Percentiles rank a stretch among this genome's conserved stretches.
phyloP scores from a whole-genome alignment of 2,797 vertebrate species.

The Geotrypetes seraphini region DNA sequence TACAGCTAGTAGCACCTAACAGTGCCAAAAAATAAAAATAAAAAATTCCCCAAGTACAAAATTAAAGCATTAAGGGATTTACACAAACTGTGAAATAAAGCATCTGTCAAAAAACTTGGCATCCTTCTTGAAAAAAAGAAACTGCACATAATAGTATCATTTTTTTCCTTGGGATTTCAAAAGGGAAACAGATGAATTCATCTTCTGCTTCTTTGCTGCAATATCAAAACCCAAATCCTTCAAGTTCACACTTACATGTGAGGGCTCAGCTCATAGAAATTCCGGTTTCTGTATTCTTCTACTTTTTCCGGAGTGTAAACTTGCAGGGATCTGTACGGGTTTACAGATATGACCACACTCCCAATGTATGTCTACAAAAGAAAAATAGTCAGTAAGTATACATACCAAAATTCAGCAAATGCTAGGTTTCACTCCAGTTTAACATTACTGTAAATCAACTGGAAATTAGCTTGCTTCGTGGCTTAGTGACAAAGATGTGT shows the following conservation, averaged over 20 bases:
- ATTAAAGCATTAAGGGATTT: constrained; percentile 1
- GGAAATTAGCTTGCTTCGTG: no score
- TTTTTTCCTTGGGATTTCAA: no score
- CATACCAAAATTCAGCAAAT: background rate
- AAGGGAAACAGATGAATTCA: constrained; percentile 43
- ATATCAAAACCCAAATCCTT: constrained; percentile 11
- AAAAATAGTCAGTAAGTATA: background rate
- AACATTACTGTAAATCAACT: no score
- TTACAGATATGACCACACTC: constrained; percentile 95
- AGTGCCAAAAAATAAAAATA: constrained; percentile 3
- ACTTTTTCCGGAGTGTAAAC: constrained; percentile 95
- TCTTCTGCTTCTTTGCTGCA: constrained; percentile 6
- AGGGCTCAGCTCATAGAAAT: constrained; percentile 96
- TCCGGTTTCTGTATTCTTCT: constrained; percentile 96
- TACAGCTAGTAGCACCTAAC: constrained; percentile 7
- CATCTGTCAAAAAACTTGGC: background rate
- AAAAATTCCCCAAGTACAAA: no score
- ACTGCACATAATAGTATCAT: constrained; percentile 12
- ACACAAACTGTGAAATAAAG: background rate
- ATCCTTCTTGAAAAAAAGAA: constrained; percentile 17
- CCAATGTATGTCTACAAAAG: constrained; percentile 86
- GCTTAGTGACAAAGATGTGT: no score
- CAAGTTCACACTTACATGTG: constrained; percentile 82
- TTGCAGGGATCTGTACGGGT: constrained; percentile 83
- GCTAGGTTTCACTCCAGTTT: no score